These are phyloP conservation scores for Pardosa pseudoannulata DNA, from an alignment of 2,888 invertebrate genomes.

Conservation along the genomic window DNA sequence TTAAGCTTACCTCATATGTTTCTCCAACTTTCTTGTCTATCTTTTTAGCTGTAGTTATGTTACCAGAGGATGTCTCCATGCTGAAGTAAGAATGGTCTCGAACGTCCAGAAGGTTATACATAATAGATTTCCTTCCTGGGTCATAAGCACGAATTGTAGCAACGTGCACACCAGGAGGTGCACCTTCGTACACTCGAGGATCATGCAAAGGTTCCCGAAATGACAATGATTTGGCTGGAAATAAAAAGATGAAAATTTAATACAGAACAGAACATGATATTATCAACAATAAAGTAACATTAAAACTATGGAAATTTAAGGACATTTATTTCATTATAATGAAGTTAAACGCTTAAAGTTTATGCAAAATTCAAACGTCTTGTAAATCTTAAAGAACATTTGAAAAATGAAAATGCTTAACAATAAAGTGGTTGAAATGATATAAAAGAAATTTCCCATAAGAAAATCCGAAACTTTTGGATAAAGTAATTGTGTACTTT, in stretches of 20 bases:
- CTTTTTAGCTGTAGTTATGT: constrained; percentile 61
- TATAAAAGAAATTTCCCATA: no score
- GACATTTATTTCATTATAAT: no score
- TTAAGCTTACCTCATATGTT: constrained; percentile 61
- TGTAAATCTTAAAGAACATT: no score
- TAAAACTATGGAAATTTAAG: no score
- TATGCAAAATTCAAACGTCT: no score
- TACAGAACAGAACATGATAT: no score
- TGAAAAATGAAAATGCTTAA: no score
- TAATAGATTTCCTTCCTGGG: constrained; percentile 56
- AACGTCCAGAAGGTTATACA: constrained; percentile 70
- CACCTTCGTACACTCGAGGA: constrained; percentile 69
- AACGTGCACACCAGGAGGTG: constrained; percentile 69
- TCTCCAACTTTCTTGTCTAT: constrained; percentile 70
- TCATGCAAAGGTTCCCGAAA: constrained; percentile 69
- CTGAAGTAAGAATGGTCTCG: constrained; percentile 67
- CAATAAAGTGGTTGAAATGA: no score
- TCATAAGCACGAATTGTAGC: constrained; percentile 67
- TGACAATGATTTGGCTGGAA: constrained; percentile 55
- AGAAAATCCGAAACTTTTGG: no score
- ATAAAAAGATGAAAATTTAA: background rate
- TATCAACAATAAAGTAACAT: no score
- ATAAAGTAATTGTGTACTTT: no score
- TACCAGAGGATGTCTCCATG: constrained; percentile 69
- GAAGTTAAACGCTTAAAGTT: no score